A percentile compares a stretch with the other conserved stretches of the same genome.
These are phyloP conservation scores for Hycleus phaleratus DNA, from an alignment of 1,140 invertebrate genomes.

Conservation along the genomic window DNA sequence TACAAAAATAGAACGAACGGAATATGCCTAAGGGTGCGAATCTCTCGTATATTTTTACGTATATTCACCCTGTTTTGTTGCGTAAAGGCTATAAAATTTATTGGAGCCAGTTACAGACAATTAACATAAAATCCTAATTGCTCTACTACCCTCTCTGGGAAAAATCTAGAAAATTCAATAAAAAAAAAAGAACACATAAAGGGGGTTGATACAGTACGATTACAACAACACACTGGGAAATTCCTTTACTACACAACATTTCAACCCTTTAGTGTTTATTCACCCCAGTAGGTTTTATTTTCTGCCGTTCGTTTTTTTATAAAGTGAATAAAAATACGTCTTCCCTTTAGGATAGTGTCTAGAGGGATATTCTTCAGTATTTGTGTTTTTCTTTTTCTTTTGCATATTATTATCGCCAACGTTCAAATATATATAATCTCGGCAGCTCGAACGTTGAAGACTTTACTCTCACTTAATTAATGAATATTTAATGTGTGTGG, in stretches of 20 bases:
- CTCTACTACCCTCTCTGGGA: constrained; percentile 12
- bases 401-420: not conserved
- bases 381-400: not conserved
- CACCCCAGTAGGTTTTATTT: constrained; percentile 24
- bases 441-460: not conserved
- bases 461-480: constrained; percentile 10
- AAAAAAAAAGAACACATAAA: constrained; percentile 20
- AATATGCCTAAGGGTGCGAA: not conserved
- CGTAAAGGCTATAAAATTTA: constrained; percentile 23
- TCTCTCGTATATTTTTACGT: not conserved
- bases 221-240: not conserved
- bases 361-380: not conserved
- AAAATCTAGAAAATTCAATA: constrained; percentile 30
- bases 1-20: not conserved
- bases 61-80: too few relatives aligned
- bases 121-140: constrained; percentile 32
- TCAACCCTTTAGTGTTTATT: constrained; percentile 25
- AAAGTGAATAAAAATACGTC: too few relatives aligned
- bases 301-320: constrained; percentile 5
- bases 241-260: constrained; percentile 8
- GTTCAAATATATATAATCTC: too few relatives aligned
- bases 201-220: constrained; percentile 23
- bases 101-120: constrained; percentile 28
- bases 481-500: constrained; percentile 13
- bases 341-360: not conserved